Conservation (phyloP, 1,140 invertebrate species). For the Contarinia nasturtii region DNA sequence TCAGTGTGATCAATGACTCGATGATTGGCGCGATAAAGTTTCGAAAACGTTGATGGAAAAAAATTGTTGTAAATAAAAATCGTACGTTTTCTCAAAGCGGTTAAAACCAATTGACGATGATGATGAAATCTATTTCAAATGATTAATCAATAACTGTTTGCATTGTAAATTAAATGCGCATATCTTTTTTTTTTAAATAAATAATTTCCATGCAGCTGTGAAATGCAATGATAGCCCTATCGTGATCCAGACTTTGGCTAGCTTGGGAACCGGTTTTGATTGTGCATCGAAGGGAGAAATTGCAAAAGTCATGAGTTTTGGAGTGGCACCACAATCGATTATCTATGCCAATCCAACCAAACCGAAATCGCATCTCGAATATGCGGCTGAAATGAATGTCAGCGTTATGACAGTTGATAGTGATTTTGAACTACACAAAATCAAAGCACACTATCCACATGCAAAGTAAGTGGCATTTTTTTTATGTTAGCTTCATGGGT, state of each 20-base stretch:
- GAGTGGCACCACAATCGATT: constrained; percentile 61
- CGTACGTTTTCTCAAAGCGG: too few relatives aligned
- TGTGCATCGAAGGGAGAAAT: constrained; percentile 93
- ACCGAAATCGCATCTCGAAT: constrained; percentile 76
- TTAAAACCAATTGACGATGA: too few relatives aligned
- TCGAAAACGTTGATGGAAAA: too few relatives aligned
- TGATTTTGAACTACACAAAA: constrained; percentile 81
- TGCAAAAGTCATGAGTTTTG: constrained; percentile 35
- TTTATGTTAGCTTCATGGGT: neutral
- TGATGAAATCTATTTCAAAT: too few relatives aligned
- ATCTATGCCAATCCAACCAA: constrained; percentile 98
- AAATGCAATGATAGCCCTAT: constrained; percentile 85
- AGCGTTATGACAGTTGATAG: constrained; percentile 91
- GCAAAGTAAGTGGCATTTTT: constrained; percentile 42
- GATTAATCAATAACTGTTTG: too few relatives aligned
- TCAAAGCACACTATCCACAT: constrained; percentile 61
- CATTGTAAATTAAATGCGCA: constrained; percentile 3
- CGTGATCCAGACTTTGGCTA: constrained; percentile 65
- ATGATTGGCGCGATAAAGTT: too few relatives aligned
- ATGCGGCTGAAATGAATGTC: constrained; percentile 60
- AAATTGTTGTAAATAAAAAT: too few relatives aligned
- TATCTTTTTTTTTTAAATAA: constrained; percentile 17
- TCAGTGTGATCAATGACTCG: too few relatives aligned
- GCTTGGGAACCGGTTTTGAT: constrained; percentile 81
- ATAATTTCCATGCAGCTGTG: constrained; percentile 48